phyloP scores from a whole-genome alignment of 1,140 invertebrate genomes.

The Pygmarrhopalites habei region DNA sequence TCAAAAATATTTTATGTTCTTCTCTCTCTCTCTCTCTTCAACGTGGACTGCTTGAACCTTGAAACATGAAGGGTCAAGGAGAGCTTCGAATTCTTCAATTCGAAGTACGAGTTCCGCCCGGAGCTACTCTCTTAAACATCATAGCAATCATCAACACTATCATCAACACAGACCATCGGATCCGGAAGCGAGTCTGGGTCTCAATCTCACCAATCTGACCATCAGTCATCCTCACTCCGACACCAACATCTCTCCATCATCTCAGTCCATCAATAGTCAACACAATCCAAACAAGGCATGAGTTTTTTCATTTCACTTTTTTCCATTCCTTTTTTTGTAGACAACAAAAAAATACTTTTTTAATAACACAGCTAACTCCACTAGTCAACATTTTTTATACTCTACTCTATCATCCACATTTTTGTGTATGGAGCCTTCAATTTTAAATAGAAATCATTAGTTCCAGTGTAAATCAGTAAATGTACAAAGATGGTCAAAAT shows the following conservation, averaged over 20 bases:
- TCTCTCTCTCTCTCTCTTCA: too few relatives aligned
- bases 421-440: too few relatives aligned
- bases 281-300: conserved; percentile 29
- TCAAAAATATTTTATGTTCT: too few relatives aligned
- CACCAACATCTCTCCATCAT: conserved; percentile 16
- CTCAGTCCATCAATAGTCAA: conserved; percentile 13
- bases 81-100: conserved; percentile 37
- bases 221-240: conserved; percentile 8
- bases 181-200: conserved; percentile 9
- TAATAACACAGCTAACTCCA: too few relatives aligned
- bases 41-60: too few relatives aligned
- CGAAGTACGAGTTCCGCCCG: conserved; percentile 29
- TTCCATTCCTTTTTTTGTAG: too few relatives aligned
- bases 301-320: background rate
- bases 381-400: too few relatives aligned
- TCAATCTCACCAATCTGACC: conserved; percentile 11
- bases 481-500: too few relatives aligned
- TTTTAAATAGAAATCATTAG: too few relatives aligned
- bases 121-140: conserved; percentile 33
- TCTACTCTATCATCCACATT: too few relatives aligned
- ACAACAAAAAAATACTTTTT: too few relatives aligned
- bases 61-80: conserved; percentile 30
- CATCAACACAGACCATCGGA: conserved; percentile 36
- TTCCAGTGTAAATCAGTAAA: too few relatives aligned
- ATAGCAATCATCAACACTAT: conserved; percentile 25